Base-by-base conservation (phyloP, 2,888 invertebrate species). In the Leucophenga maculata region DNA sequence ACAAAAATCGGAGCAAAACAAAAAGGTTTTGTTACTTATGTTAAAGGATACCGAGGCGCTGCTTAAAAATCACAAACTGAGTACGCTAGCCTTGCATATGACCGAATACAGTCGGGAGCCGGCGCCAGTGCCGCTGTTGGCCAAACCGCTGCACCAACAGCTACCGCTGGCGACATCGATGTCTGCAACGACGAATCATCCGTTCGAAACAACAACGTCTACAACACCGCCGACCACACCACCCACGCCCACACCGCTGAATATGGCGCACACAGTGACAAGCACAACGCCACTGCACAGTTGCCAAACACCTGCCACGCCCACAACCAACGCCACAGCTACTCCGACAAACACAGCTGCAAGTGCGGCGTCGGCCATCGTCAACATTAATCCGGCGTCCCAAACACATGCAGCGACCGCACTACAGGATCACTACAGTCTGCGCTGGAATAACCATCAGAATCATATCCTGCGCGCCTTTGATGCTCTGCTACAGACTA, bases 381-480 rank as follows among this genome's bases (percentile, higher is more conserved):
- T 39, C 39, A 39, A 39, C 11, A 39, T 39, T 39, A 39, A 39
- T 39, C 39, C 39, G 11, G 39, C 39, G 39, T 6, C 16, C 6
- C 26, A 60, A 46, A 57, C 59, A 57, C 72, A 67, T 52, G 72
- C 75, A 50, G 88, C 89, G 83, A 86, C 89, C 83, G 86, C 89
- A 71, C 74, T 80, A 69, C 92, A 94, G 89, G 95, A 95, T 87
- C 95, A 96, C 89, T 97, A 96, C 90, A 96, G 95, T 87, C 91
- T 97, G 85, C 92, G 95, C 89, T 97, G 97, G 97, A 96, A 96
- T 91, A 96, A 96, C 90, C 97, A 97, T 90, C 95, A 95, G 88
- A 92, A 92, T 79, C 95, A 97, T 89, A 93, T 97, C 86, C 91
- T 96, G 78, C 92, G 94, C 83, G 94, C 96, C 66, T 96, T 97